These are phyloP conservation scores for Epizoanthus stellaris DNA, from an alignment of 92 coral and sea anemone genomes.

Conservation along the genomic window DNA sequence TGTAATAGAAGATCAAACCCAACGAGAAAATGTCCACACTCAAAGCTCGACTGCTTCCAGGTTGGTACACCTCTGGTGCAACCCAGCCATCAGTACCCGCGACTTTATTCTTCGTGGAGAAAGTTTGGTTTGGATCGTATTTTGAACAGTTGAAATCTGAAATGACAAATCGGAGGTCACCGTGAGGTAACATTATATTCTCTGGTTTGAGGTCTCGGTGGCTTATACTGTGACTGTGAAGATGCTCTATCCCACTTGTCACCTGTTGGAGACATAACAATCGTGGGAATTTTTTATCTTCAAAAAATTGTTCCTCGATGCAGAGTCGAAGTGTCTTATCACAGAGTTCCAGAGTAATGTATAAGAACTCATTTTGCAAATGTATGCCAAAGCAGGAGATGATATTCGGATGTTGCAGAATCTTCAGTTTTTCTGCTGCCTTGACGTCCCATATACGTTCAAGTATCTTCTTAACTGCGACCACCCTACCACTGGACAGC, in stretches of 20 bases:
- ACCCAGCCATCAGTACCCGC: background rate
- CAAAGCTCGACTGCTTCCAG: background rate
- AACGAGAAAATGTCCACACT: conserved; percentile 6
- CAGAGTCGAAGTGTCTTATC: background rate
- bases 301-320: background rate
- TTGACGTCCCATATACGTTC: background rate
- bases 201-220: background rate
- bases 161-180: background rate
- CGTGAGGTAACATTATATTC: background rate
- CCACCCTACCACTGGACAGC: background rate
- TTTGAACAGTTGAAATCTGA: conserved; percentile 1
- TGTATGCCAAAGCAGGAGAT: background rate
- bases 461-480: background rate
- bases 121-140: background rate
- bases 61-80: conserved; percentile 15
- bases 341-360: conserved; percentile 4
- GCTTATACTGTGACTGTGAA: background rate
- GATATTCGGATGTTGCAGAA: background rate
- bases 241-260: background rate
- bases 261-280: background rate
- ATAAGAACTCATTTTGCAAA: background rate
- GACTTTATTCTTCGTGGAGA: background rate
- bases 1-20: background rate
- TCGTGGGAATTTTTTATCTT: background rate
- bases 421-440: background rate